These are phyloP conservation scores for Crenichthys baileyi DNA, from an alignment of 2,797 vertebrate species.

Conservation along the genomic window DNA sequence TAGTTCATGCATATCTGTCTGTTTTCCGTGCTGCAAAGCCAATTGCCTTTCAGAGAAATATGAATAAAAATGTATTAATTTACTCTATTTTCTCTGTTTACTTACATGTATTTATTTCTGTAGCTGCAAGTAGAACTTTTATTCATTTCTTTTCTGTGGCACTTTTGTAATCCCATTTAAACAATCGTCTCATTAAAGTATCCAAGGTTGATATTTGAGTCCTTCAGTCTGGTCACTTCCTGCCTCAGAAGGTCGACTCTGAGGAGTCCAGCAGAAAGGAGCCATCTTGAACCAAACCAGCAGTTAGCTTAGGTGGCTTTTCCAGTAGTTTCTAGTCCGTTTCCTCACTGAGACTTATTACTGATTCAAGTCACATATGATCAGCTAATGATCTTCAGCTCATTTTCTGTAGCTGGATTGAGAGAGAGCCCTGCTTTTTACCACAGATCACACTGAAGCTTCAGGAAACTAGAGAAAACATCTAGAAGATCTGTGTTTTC, in stretches of 20 bases:
- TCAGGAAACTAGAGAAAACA: neutral
- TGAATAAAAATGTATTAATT: too few species aligned
- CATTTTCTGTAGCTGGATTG: conserved; percentile 23
- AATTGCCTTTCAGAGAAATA: too few species aligned
- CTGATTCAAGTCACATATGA: conserved; percentile 31
- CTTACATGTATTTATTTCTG: too few species aligned
- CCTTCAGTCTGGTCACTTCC: neutral
- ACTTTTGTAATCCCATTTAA: neutral
- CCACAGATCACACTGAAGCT: conserved; percentile 11
- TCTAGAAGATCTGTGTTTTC: neutral
- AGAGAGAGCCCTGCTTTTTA: neutral
- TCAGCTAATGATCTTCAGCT: conserved; percentile 44
- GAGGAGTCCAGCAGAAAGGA: neutral
- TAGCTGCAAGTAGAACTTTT: neutral
- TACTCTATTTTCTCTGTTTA: too few species aligned
- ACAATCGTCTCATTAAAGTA: neutral
- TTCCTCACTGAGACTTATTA: conserved; percentile 42
- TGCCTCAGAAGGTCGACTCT: too few species aligned
- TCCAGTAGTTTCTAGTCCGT: neutral
- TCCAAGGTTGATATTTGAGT: neutral
- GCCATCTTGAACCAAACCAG: neutral
- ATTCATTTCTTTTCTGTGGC: neutral
- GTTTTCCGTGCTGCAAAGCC: too few species aligned
- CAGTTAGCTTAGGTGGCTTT: neutral
- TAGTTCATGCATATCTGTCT: too few species aligned